Conservation (phyloP, 1,140 invertebrate genomes). For the Hyles vespertilio region DNA sequence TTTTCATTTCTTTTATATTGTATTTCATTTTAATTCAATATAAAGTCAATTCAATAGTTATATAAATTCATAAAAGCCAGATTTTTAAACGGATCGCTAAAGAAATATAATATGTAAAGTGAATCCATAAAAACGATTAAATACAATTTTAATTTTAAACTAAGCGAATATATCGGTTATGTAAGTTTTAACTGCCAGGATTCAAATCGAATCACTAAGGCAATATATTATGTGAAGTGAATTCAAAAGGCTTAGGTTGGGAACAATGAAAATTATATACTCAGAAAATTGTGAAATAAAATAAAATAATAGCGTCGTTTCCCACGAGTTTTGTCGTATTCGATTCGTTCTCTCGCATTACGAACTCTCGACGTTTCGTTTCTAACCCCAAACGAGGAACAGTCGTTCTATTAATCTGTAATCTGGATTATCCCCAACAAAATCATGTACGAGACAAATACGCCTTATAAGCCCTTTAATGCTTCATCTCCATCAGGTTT, state of each 20-base stretch:
- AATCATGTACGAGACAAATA: slow-evolving; percentile 47
- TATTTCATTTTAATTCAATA: no score
- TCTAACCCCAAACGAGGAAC: slow-evolving; percentile 12
- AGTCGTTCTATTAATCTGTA: slow-evolving; percentile 38
- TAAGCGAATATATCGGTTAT: no score
- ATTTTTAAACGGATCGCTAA: no score
- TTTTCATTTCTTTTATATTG: no score
- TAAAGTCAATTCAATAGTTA: no score
- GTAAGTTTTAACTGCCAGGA: no score
- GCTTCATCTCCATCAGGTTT: no score
- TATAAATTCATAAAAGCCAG: no score
- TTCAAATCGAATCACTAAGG: no score
- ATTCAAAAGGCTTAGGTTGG: slow-evolving; percentile 3
- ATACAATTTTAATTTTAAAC: no score
- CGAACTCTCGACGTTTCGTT: slow-evolving; percentile 15
- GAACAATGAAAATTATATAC: slow-evolving; percentile 4
- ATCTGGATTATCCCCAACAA: slow-evolving; percentile 53
- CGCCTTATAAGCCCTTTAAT: neutral
- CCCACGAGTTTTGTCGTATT: slow-evolving; percentile 1
- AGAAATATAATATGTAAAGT: no score
- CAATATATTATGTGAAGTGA: neutral
- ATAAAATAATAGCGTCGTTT: slow-evolving; percentile 5
- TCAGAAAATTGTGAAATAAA: slow-evolving; percentile 10
- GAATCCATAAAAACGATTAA: no score
- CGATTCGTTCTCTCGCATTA: slow-evolving; percentile 13